Evolutionary conservation across 92 coral and sea anemone genomes (phyloP).

Genomic region (Micromussa lordhowensis): DNA sequence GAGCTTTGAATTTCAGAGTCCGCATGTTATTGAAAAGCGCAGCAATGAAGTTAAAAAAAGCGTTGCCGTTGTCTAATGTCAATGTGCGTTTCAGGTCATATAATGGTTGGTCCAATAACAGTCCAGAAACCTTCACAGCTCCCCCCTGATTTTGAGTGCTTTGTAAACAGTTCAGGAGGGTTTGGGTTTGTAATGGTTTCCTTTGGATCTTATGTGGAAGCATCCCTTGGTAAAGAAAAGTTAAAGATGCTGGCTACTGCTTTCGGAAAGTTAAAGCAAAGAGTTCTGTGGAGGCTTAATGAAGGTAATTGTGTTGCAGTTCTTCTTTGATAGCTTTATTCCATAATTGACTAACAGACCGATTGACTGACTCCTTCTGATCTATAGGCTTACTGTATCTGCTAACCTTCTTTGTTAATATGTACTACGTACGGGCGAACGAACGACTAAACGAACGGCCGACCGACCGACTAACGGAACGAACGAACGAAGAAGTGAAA

Average conservation of each 20-base stretch:
- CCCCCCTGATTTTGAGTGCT: slow-evolving; percentile 30
- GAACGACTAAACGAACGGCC: too few species aligned
- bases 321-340: too few species aligned
- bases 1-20: too few species aligned
- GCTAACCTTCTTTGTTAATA: too few species aligned
- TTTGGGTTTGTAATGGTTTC: slow-evolving; percentile 39
- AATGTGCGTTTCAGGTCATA: background rate
- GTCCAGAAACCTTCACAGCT: slow-evolving; percentile 10
- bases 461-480: too few species aligned
- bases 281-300: slow-evolving; percentile 69
- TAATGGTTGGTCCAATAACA: slow-evolving; percentile 27
- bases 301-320: background rate
- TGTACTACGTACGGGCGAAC: too few species aligned
- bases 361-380: background rate
- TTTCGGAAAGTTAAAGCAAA: slow-evolving; percentile 69
- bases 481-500: too few species aligned
- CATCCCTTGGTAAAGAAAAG: slow-evolving; percentile 2
- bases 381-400: too few species aligned
- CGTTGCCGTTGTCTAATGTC: too few species aligned
- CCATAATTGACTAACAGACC: background rate
- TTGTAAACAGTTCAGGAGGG: slow-evolving; percentile 4
- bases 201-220: slow-evolving; percentile 37
- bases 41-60: too few species aligned
- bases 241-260: slow-evolving; percentile 29
- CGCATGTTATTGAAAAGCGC: too few species aligned